Percentiles rank a stretch among this genome's conserved stretches.
Evolutionary conservation across 2,113 vertebrate genomes (phyloP).

Genomic region (Osmerus mordax): DNA sequence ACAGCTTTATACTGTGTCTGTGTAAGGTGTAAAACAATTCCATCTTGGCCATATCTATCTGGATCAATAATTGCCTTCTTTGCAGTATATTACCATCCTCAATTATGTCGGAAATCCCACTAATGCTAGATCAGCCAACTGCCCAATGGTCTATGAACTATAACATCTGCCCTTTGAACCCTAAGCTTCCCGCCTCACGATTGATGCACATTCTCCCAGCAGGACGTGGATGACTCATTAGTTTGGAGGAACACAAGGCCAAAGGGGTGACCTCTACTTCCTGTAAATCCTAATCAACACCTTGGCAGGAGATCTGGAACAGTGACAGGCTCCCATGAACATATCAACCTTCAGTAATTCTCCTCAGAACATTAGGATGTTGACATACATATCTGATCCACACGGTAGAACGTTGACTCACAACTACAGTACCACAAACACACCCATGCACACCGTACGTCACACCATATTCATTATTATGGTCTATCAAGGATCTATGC

Average conservation of each 20-base stretch:
- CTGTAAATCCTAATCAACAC: slow-evolving; percentile 28
- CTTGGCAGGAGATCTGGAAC: slow-evolving; percentile 8
- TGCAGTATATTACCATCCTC: background rate
- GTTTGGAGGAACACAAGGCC: slow-evolving; percentile 3
- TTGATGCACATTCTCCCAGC: slow-evolving; percentile 16
- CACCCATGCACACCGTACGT: background rate
- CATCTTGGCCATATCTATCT: too few species aligned
- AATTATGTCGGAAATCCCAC: background rate
- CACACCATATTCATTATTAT: too few species aligned
- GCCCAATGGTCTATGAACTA: background rate
- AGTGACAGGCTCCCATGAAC: slow-evolving; percentile 15
- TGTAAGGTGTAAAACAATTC: too few species aligned
- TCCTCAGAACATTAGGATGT: slow-evolving; percentile 8
- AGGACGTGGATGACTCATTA: slow-evolving; percentile 23
- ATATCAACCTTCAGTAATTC: slow-evolving; percentile 6
- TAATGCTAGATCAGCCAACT: background rate
- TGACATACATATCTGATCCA: background rate
- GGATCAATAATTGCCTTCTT: background rate
- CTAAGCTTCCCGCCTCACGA: background rate
- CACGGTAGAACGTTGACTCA: background rate
- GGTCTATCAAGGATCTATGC: too few species aligned
- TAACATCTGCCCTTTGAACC: background rate
- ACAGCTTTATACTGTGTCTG: too few species aligned
- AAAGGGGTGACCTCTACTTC: slow-evolving; percentile 21
- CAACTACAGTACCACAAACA: background rate